phyloP scores from a whole-genome alignment of 2,797 vertebrate species.

The Aselliscus stoliczkanus region DNA sequence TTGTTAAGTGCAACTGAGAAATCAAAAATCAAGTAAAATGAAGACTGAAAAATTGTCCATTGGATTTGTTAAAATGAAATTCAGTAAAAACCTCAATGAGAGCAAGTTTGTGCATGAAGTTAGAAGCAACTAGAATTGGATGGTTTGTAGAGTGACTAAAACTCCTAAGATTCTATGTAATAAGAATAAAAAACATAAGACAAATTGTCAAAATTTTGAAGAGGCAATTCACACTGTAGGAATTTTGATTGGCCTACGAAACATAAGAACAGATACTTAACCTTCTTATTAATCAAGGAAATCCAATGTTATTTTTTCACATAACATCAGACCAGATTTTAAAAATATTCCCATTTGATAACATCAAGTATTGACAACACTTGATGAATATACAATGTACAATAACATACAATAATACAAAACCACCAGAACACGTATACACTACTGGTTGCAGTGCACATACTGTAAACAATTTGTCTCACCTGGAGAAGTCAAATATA shows the following conservation, averaged over 20 bases:
- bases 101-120: neutral
- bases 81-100: neutral
- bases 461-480: neutral
- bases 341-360: neutral
- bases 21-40: neutral
- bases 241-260: neutral
- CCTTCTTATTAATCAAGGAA: neutral
- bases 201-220: neutral
- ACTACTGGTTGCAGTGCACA: neutral
- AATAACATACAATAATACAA: neutral
- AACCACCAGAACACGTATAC: neutral
- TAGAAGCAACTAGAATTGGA: neutral
- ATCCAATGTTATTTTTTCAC: neutral
- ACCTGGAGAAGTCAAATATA: neutral
- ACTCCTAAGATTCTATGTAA: neutral
- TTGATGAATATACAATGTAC: neutral
- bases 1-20: neutral
- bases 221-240: neutral
- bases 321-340: neutral
- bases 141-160: neutral
- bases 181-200: neutral
- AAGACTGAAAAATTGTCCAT: neutral
- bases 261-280: neutral
- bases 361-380: neutral
- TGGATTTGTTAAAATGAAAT: neutral